Evolutionary conservation across 1,140 invertebrate genomes (phyloP), one percentile per base, ranked within the genome.

Genomic region (Cydia strobilella): DNA sequence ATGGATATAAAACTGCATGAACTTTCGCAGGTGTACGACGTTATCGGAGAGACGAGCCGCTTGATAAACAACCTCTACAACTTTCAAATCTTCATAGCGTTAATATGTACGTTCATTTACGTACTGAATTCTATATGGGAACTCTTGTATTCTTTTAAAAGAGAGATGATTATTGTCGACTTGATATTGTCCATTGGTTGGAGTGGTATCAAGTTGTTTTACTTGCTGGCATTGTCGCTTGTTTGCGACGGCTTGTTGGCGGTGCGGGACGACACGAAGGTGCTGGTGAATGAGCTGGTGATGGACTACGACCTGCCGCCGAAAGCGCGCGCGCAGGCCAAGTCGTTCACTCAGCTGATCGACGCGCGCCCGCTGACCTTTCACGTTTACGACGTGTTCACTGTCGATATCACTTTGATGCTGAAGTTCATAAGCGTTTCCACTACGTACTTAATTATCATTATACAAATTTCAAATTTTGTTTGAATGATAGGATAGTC

Each of bases 381-480:
- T 25, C 80, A 73, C 18, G 79, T 84, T 18, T 90, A 85, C 59
- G 82, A 87, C 66, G 86, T 90, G 85, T 85, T 59, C 73, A 77
- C 79, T 23, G 80, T 90, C 9, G 84, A 90, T 65, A 84, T 86
- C 35, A 86, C 84, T 12, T 63, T 91, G 15, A 84, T 87, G 69
- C 62, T 89, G 6, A 88, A 87, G 71, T 90, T 88, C 69, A 78
- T 89, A 25, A 87, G 85, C 74, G 80, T 89, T 10, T 76, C 84
- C 23, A 88, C 88, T 0, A 87, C 85, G 2, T 90, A 87, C 73
- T 81, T 90, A 1, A 87, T 90, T 74, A 79, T 90, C 15, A 83
- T 89, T 73, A 87, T 87, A 69, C 89, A 89, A 79, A 76, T 87
- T 23, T 82, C 82, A 42, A 80, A 88, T 74, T 83, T 86, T 59